These are phyloP conservation scores for Eueides isabella DNA, from an alignment of 1,140 invertebrate species.

Conservation along the genomic window DNA sequence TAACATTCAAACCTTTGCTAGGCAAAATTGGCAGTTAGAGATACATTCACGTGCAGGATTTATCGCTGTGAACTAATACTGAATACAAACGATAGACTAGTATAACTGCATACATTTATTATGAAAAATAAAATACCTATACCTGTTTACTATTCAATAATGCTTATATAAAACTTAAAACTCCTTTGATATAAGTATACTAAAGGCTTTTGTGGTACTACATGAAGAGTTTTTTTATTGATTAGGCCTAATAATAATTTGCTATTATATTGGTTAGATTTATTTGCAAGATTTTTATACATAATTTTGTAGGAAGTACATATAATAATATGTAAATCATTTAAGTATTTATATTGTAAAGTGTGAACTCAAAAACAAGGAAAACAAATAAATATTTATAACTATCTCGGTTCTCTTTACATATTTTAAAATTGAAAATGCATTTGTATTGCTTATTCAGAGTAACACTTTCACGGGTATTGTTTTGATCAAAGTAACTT, in stretches of 20 bases:
- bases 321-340: no score
- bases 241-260: no score
- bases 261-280: no score
- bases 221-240: no score
- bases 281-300: no score
- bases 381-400: neutral
- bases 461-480: slow-evolving; percentile 29
- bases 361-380: neutral
- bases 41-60: slow-evolving; percentile 40
- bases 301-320: no score
- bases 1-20: slow-evolving; percentile 1
- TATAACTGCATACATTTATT: slow-evolving; percentile 45
- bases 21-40: slow-evolving; percentile 36
- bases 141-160: slow-evolving; percentile 29
- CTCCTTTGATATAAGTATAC: neutral
- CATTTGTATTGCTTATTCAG: slow-evolving; percentile 14
- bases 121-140: slow-evolving; percentile 44
- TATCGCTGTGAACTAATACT: slow-evolving; percentile 44
- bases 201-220: neutral
- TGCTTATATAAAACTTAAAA: neutral
- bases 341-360: no score
- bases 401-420: neutral
- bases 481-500: slow-evolving; percentile 22
- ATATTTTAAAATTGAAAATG: neutral
- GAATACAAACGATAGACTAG: slow-evolving; percentile 54